Evolutionary conservation across 2,888 invertebrate species (phyloP), one percentile per base, ranked within the genome.

Genomic region (Bombyx huttoni): DNA sequence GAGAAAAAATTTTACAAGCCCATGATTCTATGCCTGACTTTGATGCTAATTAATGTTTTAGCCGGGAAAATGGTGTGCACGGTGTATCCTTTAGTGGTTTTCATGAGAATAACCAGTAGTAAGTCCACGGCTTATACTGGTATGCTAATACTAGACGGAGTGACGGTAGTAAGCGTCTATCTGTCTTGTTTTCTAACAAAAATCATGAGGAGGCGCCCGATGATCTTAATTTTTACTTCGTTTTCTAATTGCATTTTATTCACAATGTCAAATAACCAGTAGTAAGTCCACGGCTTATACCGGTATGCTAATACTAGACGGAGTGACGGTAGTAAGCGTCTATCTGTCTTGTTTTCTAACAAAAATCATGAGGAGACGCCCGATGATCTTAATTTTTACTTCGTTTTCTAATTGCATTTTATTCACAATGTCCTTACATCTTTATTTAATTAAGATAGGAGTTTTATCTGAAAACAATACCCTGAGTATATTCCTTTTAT

Each of bases 61-160:
- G 62, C 65, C 12, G 77, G 77, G 0, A 77, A 77, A 58, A 49
- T 69, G 8, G 61, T 73, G 0, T 70, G 61, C 52, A 59, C 65
- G 3, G 51, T 74, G 0, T 77, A 73, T 45, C 72, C 69, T 5
- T 56, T 75, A 34, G 77, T 75, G 53, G 67, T 76, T 34, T 58
- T 73, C 13, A 73, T 66, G 49, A 68, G 66, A 50, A 72, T 77
- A 10, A 73, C 70, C 0, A 50, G 53, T 0, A 65, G 55, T 34
- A 69, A 74, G 54, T 52, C 57, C 0, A 62, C 65, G 0, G 75
- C 76, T 0, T 76, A 77, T n/a, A 60, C 54, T 0, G 66, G 61
- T 1, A 74, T 78, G 72, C 53, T 77, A n/a, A 65, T 74, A 46
- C 56, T 78, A 49, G 77, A 78, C 49, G 78, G 71, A 0, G 54